A percentile compares a stretch with the other conserved stretches of the same genome.
Evolutionary conservation across 2,113 vertebrate species (phyloP).

Genomic region (Spheniscus mendiculus): DNA sequence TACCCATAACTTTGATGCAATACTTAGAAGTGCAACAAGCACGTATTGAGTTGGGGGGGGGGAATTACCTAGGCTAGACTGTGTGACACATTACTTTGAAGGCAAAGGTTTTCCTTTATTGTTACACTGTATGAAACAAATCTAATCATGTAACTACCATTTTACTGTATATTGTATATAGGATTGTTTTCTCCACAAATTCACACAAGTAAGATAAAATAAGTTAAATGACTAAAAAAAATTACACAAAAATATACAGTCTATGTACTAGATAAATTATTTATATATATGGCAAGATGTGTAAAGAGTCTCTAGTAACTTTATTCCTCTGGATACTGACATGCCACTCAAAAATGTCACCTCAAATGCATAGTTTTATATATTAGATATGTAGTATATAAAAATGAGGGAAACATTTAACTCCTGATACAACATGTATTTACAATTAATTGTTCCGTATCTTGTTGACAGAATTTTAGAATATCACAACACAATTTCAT

Average conservation of each 20-base stretch:
- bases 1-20: background rate
- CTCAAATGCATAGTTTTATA: background rate
- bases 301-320: background rate
- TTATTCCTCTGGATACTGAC: constrained; percentile 64
- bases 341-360: background rate
- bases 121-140: constrained; percentile 66
- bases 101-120: constrained; percentile 67
- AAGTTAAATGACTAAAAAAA: constrained; percentile 63
- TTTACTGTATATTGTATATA: constrained; percentile 63
- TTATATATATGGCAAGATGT: constrained; percentile 64
- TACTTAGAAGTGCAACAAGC: background rate
- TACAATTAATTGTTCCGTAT: background rate
- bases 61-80: background rate
- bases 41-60: background rate
- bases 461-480: background rate
- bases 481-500: background rate
- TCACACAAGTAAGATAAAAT: constrained; percentile 65
- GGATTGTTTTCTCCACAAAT: constrained; percentile 58
- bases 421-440: background rate
- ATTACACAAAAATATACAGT: constrained; percentile 62
- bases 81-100: constrained; percentile 63
- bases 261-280: constrained; percentile 65
- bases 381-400: background rate
- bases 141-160: constrained; percentile 63
- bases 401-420: background rate